Conservation (phyloP, 2,888 invertebrate species). For the Drosophila mimica region DNA sequence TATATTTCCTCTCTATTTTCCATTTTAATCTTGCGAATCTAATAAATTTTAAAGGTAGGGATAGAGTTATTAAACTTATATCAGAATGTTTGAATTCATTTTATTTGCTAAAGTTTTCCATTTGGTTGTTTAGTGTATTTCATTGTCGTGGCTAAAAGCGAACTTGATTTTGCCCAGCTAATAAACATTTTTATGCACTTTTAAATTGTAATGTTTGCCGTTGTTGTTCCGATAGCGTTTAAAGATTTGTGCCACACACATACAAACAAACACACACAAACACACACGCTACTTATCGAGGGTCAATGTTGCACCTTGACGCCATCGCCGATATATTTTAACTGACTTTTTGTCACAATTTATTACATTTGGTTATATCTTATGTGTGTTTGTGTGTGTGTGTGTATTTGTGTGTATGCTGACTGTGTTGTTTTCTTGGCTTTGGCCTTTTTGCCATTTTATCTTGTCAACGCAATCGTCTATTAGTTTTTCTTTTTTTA, state of each 20-base stretch:
- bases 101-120: background rate
- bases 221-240: constrained; percentile 58
- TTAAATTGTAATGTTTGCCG: constrained; percentile 67
- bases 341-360: constrained; percentile 72
- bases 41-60: background rate
- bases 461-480: constrained; percentile 77
- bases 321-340: constrained; percentile 67
- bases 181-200: constrained; percentile 73
- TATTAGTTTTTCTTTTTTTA: constrained; percentile 71
- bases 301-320: constrained; percentile 78
- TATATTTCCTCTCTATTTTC: background rate
- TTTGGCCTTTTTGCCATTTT: constrained; percentile 55
- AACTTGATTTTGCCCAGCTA: constrained; percentile 61
- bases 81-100: background rate
- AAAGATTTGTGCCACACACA: constrained; percentile 67
- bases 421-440: constrained; percentile 49
- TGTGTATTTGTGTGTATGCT: constrained; percentile 26
- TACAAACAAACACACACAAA: constrained; percentile 12
- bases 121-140: constrained; percentile 48
- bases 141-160: constrained; percentile 53
- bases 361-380: constrained; percentile 64
- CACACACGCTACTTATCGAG: constrained; percentile 45
- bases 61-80: background rate
- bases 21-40: background rate
- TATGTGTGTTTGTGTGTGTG: constrained; percentile 7